A percentile compares a stretch with the other conserved stretches of the same genome.
Evolutionary conservation across 2,113 vertebrate species (phyloP).

Genomic region (Machaerirhynchus nigripectus): DNA sequence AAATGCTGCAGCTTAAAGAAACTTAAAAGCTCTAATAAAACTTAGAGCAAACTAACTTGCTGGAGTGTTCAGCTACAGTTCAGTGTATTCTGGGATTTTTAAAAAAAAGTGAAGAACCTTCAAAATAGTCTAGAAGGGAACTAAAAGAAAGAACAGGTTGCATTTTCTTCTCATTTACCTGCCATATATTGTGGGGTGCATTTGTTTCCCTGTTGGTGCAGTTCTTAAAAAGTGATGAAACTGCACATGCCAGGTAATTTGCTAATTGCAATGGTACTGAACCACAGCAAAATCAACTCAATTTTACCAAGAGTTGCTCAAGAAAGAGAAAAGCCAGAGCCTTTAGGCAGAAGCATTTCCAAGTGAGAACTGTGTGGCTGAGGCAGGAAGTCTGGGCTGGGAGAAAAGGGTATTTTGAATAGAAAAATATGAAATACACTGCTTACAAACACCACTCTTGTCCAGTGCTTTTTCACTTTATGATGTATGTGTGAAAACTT

Average conservation of each 20-base stretch:
- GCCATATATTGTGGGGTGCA: background rate
- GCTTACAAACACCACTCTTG: background rate
- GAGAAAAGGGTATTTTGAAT: background rate
- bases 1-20: slow-evolving; percentile 54
- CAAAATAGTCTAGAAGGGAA: background rate
- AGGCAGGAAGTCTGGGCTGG: background rate
- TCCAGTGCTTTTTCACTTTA: background rate
- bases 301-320: background rate
- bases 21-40: slow-evolving; percentile 66
- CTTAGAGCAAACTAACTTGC: slow-evolving; percentile 14
- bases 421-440: background rate
- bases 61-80: background rate
- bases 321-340: background rate
- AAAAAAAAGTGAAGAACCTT: background rate
- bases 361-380: background rate
- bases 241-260: background rate
- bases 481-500: background rate
- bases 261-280: background rate
- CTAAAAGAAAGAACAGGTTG: background rate
- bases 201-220: background rate
- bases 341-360: background rate
- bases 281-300: background rate
- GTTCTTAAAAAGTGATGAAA: background rate
- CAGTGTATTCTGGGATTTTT: background rate
- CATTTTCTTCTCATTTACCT: background rate